Evolutionary conservation across 2,888 invertebrate genomes (phyloP), one percentile per base, ranked within the genome.

Genomic region (Abrostola tripartita): DNA sequence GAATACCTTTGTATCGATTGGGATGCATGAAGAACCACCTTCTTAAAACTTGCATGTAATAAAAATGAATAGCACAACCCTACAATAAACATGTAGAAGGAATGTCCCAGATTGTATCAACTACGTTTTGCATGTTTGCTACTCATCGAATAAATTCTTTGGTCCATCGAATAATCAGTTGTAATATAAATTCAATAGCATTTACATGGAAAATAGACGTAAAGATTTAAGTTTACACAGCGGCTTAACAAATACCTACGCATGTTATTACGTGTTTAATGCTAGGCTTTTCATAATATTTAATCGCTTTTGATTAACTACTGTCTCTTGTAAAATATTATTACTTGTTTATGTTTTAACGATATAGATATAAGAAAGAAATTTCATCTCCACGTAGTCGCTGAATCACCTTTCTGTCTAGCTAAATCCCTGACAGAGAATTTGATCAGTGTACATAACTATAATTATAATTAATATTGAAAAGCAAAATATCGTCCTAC

Each of bases 171-270:
- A 73, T 75, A 76, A 81, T 78, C 76, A 67, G 70, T 65, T 59
- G 61, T 62, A 61, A 81, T 63, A 71, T 78, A 78, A 78, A 81
- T 74, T 77, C 78, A 75, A 61, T 70, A 66, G 65, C 73, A 65
- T 81, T 76, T 76, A 73, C 65, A 74, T 68, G 74, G 76, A 78
- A 81, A 78, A 74, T 59, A 64, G 59, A 68, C 65, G 74, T 83
- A 81, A 78, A 82, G 62, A 74, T 81, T 63, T 54, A 42, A 72
- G 68, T 81, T 81, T 82, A 82, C 76, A 75, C 77, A 58, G 65
- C 52, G 42, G 69, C 57, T 64, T 78, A 61, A 71, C 59, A 66
- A 50, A 47, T 61, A 58, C 44, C 24, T 24, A 14, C 11, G 44
- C 60, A n/a, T 37, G 49, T 57, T 53, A 53, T 55, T 49, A 37